Base-by-base conservation (phyloP, 2,797 vertebrate genomes). In the Tinamus major region DNA sequence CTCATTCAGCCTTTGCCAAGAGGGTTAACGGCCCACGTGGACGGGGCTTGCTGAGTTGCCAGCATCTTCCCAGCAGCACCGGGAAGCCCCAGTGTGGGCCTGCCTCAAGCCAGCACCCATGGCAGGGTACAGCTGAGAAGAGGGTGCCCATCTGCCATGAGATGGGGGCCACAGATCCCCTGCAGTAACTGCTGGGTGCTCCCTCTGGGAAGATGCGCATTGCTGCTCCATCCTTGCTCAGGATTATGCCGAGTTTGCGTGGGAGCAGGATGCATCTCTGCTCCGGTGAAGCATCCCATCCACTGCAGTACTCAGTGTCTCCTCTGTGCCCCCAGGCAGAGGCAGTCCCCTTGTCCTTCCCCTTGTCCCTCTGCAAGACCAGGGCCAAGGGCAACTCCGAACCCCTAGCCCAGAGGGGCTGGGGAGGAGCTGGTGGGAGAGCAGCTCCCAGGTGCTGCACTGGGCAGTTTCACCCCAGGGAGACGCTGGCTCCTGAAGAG, bases 171-270 rank as follows among this genome's bases (percentile, higher is more conserved):
- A n/a, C 29, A 19, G 29, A 29, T 19, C 29, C 53, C 8, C 29
- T 31, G 29, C 53, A n/a, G 53, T 10, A 9, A n/a, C 53, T 27
- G 14, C 29, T 29, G 33, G 41, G 39, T 0, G 2, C 31, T 21
- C 39, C 55, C 41, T 80, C 61, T 5, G 41, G 48, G 7, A 0
- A 0, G 12, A 5, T 5, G 9, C 16, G 46, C 1, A 0, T 13
- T 11, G 0, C 1, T 17, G 7, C 17, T 46, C 10, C 10, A 1
- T 37, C 72, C 24, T 17, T n/a, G 10, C 59, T 85, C 9, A 6
- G 53, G 53, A 31, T 17, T 18, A 19, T 7, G 29, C 53, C 5
- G 7, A 17, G 29, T 10, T 56, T 31, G 53, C 10, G n/a, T 6
- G 29, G 51, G 53, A 5, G 19, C 53, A n/a, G 53, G 53, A n/a